phyloP scores from a whole-genome alignment of 2,113 vertebrate species.

The Hirundichthys speculiger region DNA sequence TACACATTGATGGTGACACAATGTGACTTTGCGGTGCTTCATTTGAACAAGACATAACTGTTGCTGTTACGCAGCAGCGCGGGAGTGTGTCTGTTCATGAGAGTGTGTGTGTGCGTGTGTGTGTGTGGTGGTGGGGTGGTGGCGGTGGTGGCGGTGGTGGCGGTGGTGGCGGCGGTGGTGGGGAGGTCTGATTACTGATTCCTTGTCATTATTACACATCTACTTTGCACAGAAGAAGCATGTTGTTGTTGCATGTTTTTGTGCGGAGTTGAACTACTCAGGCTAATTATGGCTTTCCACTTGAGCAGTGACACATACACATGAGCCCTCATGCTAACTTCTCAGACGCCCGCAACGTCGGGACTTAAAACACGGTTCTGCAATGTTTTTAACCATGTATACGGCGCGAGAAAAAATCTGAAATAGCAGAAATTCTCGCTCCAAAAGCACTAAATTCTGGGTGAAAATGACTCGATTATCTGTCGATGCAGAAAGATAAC shows the following conservation, averaged over 20 bases:
- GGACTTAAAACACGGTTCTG: constrained; percentile 24
- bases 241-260: constrained; percentile 55
- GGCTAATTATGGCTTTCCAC: constrained; percentile 71
- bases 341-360: constrained; percentile 27
- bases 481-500: too few relatives aligned
- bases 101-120: neutral
- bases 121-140: neutral
- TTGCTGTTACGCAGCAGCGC: constrained; percentile 35
- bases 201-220: constrained; percentile 69
- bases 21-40: constrained; percentile 20
- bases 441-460: too few relatives aligned
- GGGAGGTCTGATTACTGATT: constrained; percentile 61
- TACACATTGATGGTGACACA: too few relatives aligned
- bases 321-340: constrained; percentile 57
- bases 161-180: neutral
- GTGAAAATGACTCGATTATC: too few relatives aligned
- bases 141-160: neutral
- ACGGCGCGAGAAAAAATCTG: too few relatives aligned
- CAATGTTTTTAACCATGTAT: constrained; percentile 7
- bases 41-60: constrained; percentile 54
- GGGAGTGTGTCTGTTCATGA: constrained; percentile 2
- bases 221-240: constrained; percentile 22
- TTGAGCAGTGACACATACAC: constrained; percentile 57
- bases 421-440: too few relatives aligned
- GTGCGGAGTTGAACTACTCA: constrained; percentile 63